Evolutionary conservation across 1,140 invertebrate genomes (phyloP), one percentile per base, ranked within the genome.

Genomic region (Papilio aristodemus): DNA sequence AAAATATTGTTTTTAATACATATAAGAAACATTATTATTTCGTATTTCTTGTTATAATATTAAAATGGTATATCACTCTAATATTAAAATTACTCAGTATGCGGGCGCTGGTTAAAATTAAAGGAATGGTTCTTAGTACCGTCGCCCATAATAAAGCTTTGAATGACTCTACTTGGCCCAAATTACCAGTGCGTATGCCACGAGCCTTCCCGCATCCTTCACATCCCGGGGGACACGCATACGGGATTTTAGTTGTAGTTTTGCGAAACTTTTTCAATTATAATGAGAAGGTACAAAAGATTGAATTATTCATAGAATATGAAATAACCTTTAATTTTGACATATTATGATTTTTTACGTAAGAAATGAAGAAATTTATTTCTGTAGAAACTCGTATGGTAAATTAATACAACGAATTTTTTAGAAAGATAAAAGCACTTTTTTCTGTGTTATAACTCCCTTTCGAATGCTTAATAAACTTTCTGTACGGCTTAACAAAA

Each of bases 161-260:
- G 70, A 79, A 86, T 89, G 85, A 85, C 79, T 74, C 76, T 86
- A 86, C 85, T 87, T 87, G 78, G 75, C 76, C 81, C 80, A 88
- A 90, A 90, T 91, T 89, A 88, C 83, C 86, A 76, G 72, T 83
- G 87, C 85, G 72, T 74, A 1, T 62, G 17, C 17, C n/a, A 17
- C 14, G 17, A 39, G 62, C 54, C 41, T 67, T 79, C 89, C 89
- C 87, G 89, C 89, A 91, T 91, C 81, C 80, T 87, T 81, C 69
- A 39, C 68, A 39, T 67, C 72, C 25, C 14, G 58, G 59, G 32
- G 32, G 14, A 62, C 36, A 36, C 36, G 17, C 13, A n/a, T 62
- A 22, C 11, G 7, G 13, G 39, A 41, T 37, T 62, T 64, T 64
- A 59, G 10, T 17, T 59, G 25, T 32, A 59, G 22, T 63, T 63